Conservation (phyloP, 2,888 invertebrate genomes). For the Polietes domitor region DNA sequence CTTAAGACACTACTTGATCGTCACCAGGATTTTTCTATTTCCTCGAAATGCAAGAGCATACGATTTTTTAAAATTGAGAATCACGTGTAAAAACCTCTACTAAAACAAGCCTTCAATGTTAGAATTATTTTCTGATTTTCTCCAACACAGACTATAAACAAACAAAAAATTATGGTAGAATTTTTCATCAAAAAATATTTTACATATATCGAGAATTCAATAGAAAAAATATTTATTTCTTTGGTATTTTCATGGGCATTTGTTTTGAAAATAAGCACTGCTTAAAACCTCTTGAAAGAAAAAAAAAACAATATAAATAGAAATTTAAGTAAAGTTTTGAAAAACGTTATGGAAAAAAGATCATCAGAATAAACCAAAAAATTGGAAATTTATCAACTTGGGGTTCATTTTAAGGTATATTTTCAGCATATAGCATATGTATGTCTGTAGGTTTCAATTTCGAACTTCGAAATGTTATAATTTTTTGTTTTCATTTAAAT, state of each 20-base stretch:
- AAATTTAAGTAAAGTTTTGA: not conserved
- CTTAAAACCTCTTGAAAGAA: not conserved
- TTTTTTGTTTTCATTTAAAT: conserved; percentile 72
- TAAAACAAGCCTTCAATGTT: too few species aligned
- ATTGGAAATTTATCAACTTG: not conserved
- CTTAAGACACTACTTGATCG: too few species aligned
- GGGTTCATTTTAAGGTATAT: not conserved
- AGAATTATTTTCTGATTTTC: too few species aligned
- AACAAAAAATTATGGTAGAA: too few species aligned
- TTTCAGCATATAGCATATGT: too few species aligned
- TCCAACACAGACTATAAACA: too few species aligned
- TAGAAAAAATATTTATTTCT: not conserved
- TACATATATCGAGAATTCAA: not conserved
- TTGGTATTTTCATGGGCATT: conserved; percentile 7
- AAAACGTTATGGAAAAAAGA: conserved; percentile 2
- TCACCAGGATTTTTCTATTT: too few species aligned
- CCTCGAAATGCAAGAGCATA: too few species aligned
- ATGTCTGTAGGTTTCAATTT: conserved; percentile 2
- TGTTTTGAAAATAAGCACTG: not conserved
- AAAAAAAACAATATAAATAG: not conserved
- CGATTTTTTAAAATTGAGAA: too few species aligned
- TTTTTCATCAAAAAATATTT: not conserved
- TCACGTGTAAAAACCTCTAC: too few species aligned
- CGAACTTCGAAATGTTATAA: conserved; percentile 41
- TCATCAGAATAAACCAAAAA: not conserved